Base-by-base conservation (phyloP, 2,888 invertebrate species). In the Protophormia terraenovae region DNA sequence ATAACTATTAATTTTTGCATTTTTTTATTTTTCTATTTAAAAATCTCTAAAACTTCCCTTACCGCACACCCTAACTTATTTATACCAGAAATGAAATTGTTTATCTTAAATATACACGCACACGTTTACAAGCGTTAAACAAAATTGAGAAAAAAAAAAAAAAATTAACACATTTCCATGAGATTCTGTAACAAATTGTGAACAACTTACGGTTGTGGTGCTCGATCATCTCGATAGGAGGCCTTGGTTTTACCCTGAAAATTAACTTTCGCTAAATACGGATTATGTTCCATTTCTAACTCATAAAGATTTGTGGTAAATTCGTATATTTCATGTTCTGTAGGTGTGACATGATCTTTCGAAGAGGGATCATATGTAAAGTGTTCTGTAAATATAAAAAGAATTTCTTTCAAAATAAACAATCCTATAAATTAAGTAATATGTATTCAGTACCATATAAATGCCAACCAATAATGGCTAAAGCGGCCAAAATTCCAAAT, bases 401-500 rank as follows among this genome's bases (percentile, higher is more conserved):
- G 27, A 41, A 45, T 2, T 73, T 22, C 19, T 72, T 62, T 71
- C 6, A 22, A 24, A 35, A 10, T 4, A 29, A 58, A 66, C n/a
- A n/a, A n/a, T n/a, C 45, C 1, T 5, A 35, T 14, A 55, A 47
- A 1, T 22, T 8, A 32, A 22, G 10, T n/a, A 35, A 16, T 10
- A 10, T 6, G 3, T n/a, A 41, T 5, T 32, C 27, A 12, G 1
- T 47, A 91, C 91, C 91, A 82, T 91, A 91, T 75, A 91, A 88
- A 87, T 91, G 90, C 90, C 90, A 91, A 58, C 90, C 88, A 16
- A 91, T 87, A 55, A 91, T 89, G 77, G 86, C 88, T 50, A 89
- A 86, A 35, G 88, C 88, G 7, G 88, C 76, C 64, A 91, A 73
- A n/a, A 90, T 71, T 1, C 86, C 90, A 35, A 89, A 24, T 16